phyloP scores from a whole-genome alignment of 2,113 vertebrate species.

The Melanocharis versteri region DNA sequence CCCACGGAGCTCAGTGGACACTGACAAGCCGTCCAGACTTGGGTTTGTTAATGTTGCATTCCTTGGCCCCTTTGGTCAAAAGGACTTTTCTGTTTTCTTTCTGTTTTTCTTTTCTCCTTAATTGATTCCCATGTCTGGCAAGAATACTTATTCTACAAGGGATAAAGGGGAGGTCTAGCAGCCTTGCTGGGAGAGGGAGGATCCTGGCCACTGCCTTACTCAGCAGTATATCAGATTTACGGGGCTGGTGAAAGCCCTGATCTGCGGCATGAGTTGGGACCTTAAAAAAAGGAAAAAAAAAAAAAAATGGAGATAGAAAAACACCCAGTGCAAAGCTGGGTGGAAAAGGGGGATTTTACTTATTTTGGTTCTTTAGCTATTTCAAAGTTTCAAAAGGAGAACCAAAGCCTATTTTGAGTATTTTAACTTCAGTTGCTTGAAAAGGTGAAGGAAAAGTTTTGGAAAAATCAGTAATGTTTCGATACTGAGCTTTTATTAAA shows the following conservation, averaged over 20 bases:
- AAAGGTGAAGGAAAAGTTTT: conserved; percentile 34
- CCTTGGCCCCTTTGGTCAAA: conserved; percentile 27
- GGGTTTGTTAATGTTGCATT: background rate
- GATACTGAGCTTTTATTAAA: background rate
- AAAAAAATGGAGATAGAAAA: background rate
- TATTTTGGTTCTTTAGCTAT: conserved; percentile 14
- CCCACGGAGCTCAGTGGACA: background rate
- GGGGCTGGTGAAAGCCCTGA: background rate
- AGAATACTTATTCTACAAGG: background rate
- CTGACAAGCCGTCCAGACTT: background rate
- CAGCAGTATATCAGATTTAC: background rate
- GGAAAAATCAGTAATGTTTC: background rate
- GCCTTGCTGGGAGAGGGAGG: background rate
- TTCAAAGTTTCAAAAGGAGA: conserved; percentile 3
- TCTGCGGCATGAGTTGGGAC: background rate
- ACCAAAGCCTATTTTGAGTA: conserved; percentile 23
- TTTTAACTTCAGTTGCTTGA: conserved; percentile 14
- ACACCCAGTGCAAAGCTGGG: background rate
- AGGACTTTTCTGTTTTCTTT: background rate
- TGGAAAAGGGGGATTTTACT: background rate
- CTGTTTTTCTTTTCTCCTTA: background rate
- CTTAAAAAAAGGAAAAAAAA: background rate
- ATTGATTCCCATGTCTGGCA: background rate
- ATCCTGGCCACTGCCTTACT: background rate
- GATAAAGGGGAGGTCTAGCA: background rate